Evolutionary conservation across 2,888 invertebrate species (phyloP), one percentile per base, ranked within the genome.

Genomic region (Dichetophora obliterata): DNA sequence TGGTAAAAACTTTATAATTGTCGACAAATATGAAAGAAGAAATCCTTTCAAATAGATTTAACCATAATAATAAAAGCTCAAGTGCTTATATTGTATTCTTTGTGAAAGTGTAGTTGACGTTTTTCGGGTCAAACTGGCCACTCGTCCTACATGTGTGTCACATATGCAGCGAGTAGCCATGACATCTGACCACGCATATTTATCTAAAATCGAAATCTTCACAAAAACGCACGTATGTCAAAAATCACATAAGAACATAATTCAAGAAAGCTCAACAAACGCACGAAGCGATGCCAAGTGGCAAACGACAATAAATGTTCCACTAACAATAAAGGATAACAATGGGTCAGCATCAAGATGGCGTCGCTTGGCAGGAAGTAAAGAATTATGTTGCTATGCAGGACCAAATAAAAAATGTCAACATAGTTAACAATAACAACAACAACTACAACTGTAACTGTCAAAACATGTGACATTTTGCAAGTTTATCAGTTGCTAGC

Each of bases 181-280:
- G 66, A 31, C 31, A 14, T 9, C 11, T 43, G 57, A 19, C 22
- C 14, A 37, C 6, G 11, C 66, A 61, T 48, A 22, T 59, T 78
- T 75, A 78, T 77, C 77, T 77, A 22, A 69, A 77, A 79, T 78
- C 73, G 70, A 75, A 78, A 75, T 59, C 70, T 72, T 37, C 50
- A 73, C 68, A 73, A 70, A 75, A 50, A 9, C 68, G 57, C 71
- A 71, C 68, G 52, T 75, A 50, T 22, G 52, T 54, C 76, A 77
- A 76, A 61, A 75, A 63, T 54, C 65, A 57, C 50, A 73, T 5
- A 27, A 52, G 74, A 61, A 52, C 78, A 78, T 81, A 80, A 81
- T 80, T 79, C 80, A 80, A 65, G 65, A 80, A 78, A 80, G 77
- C 77, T 78, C 75, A 76, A 75, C n/a, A 63, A 59, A 79, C 70